phyloP scores from a whole-genome alignment of 2,797 vertebrate species.

The Coreius guichenoti region DNA sequence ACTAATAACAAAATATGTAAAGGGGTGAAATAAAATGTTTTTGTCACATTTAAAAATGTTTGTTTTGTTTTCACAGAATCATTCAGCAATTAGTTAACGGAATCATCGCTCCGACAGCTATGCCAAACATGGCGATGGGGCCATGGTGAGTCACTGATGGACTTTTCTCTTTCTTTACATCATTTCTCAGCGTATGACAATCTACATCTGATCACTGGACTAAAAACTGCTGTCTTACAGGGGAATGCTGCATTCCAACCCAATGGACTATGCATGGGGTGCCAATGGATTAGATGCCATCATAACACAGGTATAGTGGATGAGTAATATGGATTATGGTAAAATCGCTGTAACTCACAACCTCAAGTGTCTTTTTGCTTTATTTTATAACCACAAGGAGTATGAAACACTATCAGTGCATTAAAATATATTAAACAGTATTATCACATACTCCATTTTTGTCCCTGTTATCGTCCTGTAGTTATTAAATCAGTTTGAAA shows the following conservation, averaged over 20 bases:
- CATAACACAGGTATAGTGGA: slow-evolving; percentile 90
- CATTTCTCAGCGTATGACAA: not conserved
- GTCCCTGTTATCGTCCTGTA: slow-evolving; percentile 61
- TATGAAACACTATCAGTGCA: not conserved
- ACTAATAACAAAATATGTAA: not conserved
- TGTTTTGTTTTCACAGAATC: slow-evolving; percentile 82
- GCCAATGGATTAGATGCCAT: slow-evolving; percentile 96
- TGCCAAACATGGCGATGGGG: slow-evolving; percentile 92
- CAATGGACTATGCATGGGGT: slow-evolving; percentile 98
- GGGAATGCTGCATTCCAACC: slow-evolving; percentile 97
- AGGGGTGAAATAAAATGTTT: not conserved
- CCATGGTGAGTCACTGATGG: slow-evolving; percentile 84
- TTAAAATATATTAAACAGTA: not conserved
- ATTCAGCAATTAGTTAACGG: slow-evolving; percentile 97
- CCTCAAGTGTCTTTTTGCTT: not conserved
- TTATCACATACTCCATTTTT: not conserved
- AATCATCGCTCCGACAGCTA: slow-evolving; percentile 94
- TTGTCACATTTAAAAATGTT: not conserved
- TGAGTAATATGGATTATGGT: not conserved
- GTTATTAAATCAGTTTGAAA: slow-evolving; percentile 99
- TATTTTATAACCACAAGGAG: not conserved
- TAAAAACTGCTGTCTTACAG: slow-evolving; percentile 69
- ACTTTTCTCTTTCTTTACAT: not conserved
- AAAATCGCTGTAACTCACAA: not conserved
- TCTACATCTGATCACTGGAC: not conserved